These are phyloP conservation scores for Agrotis ipsilon DNA, from an alignment of 2,888 invertebrate genomes.

Conservation along the genomic window DNA sequence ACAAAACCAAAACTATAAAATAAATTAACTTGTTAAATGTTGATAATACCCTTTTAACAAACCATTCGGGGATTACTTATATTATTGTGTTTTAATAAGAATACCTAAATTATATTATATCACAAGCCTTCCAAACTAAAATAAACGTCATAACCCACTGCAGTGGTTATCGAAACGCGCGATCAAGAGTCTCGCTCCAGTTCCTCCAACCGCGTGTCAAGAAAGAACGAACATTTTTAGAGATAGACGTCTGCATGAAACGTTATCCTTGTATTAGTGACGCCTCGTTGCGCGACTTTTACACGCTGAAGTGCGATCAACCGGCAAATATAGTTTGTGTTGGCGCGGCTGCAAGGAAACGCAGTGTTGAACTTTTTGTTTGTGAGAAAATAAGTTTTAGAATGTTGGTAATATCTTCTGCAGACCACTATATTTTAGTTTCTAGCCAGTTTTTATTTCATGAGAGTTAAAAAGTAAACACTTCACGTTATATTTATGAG, in stretches of 20 bases:
- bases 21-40: no score
- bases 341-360: constrained; percentile 32
- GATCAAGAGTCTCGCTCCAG: constrained; percentile 29
- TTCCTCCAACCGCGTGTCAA: constrained; percentile 34
- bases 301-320: constrained; percentile 40
- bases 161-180: constrained; percentile 22
- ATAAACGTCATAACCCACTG: constrained; percentile 27
- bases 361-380: constrained; percentile 19
- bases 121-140: background rate
- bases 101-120: no score
- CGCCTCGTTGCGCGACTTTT: constrained; percentile 52
- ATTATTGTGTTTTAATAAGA: no score
- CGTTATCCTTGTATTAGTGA: constrained; percentile 59
- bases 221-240: constrained; percentile 33
- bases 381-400: constrained; percentile 12
- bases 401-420: constrained; percentile 8
- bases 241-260: constrained; percentile 60
- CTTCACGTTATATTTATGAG: no score
- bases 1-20: no score
- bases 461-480: background rate
- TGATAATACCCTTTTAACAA: no score
- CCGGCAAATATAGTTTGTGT: constrained; percentile 53
- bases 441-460: background rate
- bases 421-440: constrained; percentile 1
- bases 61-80: no score